Evolutionary conservation across 2,888 invertebrate genomes (phyloP).

Genomic region (Notocelia uddmanniana): DNA sequence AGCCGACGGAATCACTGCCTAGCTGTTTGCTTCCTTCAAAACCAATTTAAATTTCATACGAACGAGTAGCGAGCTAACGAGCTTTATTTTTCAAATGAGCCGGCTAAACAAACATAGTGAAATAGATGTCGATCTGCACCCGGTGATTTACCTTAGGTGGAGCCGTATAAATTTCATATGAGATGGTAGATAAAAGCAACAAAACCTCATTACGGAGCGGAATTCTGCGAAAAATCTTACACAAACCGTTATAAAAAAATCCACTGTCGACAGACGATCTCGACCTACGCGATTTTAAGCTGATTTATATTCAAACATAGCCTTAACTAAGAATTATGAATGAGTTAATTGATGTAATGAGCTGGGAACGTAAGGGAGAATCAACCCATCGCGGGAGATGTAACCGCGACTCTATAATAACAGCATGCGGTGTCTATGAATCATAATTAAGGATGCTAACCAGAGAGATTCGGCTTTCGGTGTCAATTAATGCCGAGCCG

Average conservation of each 20-base stretch:
- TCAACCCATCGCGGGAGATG: constrained; percentile 65
- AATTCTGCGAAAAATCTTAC: constrained; percentile 52
- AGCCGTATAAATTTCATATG: constrained; percentile 50
- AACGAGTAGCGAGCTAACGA: constrained; percentile 65
- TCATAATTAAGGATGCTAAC: constrained; percentile 79
- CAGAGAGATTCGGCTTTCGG: constrained; percentile 72
- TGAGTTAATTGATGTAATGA: constrained; percentile 81
- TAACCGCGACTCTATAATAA: constrained; percentile 75
- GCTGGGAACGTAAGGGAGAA: constrained; percentile 72
- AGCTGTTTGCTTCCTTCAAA: constrained; percentile 71
- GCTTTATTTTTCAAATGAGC: constrained; percentile 59
- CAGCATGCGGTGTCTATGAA: constrained; percentile 78
- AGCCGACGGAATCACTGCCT: constrained; percentile 70
- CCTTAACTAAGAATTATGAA: constrained; percentile 71
- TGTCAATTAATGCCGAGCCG: constrained; percentile 73
- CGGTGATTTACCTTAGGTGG: constrained; percentile 60
- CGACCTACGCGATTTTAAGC: constrained; percentile 44
- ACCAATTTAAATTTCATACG: constrained; percentile 65
- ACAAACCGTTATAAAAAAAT: constrained; percentile 43
- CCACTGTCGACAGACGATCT: constrained; percentile 37
- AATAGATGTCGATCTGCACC: constrained; percentile 56
- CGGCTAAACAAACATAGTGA: constrained; percentile 56
- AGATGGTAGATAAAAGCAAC: constrained; percentile 62
- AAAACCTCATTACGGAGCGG: constrained; percentile 60
- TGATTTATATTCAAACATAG: constrained; percentile 59